phyloP scores from a whole-genome alignment of 2,113 vertebrate species.

The Labeo rohita region DNA sequence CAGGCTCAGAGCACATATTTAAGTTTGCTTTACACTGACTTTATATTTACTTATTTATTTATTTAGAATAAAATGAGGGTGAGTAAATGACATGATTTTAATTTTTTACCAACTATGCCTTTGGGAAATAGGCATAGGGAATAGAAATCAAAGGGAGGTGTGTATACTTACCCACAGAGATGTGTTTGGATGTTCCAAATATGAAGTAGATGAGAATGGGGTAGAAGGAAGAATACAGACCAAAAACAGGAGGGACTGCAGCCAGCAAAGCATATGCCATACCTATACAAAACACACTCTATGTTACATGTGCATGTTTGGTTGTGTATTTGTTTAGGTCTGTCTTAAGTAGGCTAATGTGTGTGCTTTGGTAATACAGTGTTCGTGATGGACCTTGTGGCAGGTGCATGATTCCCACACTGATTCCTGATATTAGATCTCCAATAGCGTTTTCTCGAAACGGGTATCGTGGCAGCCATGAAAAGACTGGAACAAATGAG shows the following conservation, averaged over 20 bases:
- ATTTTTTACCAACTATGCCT: neutral
- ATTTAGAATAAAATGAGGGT: neutral
- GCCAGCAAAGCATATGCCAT: slow-evolving; percentile 89
- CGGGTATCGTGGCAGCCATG: slow-evolving; percentile 88
- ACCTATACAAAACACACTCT: slow-evolving; percentile 41
- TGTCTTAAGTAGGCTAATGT: neutral
- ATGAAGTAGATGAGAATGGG: slow-evolving; percentile 93
- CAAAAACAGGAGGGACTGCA: slow-evolving; percentile 87
- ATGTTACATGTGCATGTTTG: neutral
- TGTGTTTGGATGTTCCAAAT: slow-evolving; percentile 94
- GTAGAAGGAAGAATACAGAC: slow-evolving; percentile 95
- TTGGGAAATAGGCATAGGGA: neutral
- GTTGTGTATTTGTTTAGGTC: neutral
- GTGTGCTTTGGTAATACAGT: slow-evolving; percentile 2
- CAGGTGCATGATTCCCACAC: slow-evolving; percentile 93
- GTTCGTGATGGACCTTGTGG: slow-evolving; percentile 51
- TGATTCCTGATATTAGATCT: slow-evolving; percentile 87
- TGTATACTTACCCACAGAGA: slow-evolving; percentile 86
- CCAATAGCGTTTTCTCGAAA: slow-evolving; percentile 83
- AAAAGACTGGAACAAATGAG: slow-evolving; percentile 78
- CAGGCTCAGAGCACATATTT: too few species aligned
- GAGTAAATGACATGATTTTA: neutral
- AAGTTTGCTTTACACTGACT: too few species aligned
- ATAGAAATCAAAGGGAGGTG: neutral
- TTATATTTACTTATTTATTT: too few species aligned